These are phyloP conservation scores for Drosophila orosa DNA, from an alignment of 1,140 invertebrate genomes.

Conservation along the genomic window DNA sequence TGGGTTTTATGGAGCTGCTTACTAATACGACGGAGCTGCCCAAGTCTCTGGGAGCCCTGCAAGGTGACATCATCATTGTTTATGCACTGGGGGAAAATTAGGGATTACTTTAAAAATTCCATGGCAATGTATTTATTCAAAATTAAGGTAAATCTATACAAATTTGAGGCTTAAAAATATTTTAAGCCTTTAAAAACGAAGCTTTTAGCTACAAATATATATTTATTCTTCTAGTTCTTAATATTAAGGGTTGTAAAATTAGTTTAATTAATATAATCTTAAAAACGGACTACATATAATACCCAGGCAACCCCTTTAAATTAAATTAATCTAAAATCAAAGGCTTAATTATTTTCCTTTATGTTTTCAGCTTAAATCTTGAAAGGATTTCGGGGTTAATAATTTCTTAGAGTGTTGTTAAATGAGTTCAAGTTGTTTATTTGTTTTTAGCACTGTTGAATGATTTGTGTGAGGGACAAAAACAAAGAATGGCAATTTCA, in stretches of 20 bases:
- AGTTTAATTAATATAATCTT: background rate
- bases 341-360: background rate
- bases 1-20: conserved; percentile 82
- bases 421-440: conserved; percentile 64
- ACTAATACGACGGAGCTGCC: conserved; percentile 40
- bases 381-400: background rate
- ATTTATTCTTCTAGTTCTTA: too few species aligned
- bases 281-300: background rate
- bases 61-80: conserved; percentile 76
- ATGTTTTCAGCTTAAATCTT: background rate
- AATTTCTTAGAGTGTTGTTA: conserved; percentile 34
- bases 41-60: background rate
- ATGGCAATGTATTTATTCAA: background rate
- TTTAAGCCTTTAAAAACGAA: too few species aligned
- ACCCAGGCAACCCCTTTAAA: too few species aligned
- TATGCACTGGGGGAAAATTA: conserved; percentile 10
- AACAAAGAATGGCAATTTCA: conserved; percentile 16
- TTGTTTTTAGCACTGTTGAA: conserved; percentile 51
- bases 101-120: background rate
- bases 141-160: too few species aligned
- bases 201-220: too few species aligned
- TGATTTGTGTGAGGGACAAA: conserved; percentile 65
- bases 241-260: background rate
- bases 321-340: background rate
- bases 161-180: too few species aligned